Evolutionary conservation across 2,888 invertebrate genomes (phyloP), one percentile per base, ranked within the genome.

Genomic region (Eudemis profundana): DNA sequence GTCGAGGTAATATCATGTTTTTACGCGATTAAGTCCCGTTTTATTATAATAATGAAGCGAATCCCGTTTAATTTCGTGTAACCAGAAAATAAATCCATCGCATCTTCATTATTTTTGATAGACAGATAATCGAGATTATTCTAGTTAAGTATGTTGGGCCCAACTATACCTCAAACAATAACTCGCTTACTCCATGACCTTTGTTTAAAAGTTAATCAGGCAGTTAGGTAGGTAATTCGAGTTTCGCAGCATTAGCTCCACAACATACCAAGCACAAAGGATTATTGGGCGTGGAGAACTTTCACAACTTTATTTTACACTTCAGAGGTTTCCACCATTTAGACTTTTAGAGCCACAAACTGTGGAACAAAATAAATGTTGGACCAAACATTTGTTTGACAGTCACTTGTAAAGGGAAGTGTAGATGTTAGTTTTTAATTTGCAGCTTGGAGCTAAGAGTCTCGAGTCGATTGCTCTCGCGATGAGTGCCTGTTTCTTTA

Each of bases 401-500:
- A 40, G 27, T 60, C n/a, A 51, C 61, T 42, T 40, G 21, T 50
- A 29, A n/a, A n/a, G n/a, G 10, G 8, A 4, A 51, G 51, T 15
- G 51, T 19, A 17, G 5, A 60, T 40, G 60, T 49, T 27, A 53
- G 61, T 38, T 54, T 61, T 33, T 54, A 44, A 62, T 46, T 46
- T 23, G 15, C 61, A 42, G 21, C 62, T 56, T 69, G 57, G 57
- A 68, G 61, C 66, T 59, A 65, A 71, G 71, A 72, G 67, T 67
- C 72, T 70, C 62, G 56, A 62, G 66, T 70, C 60, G 68, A 70
- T 67, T 66, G 66, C 67, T 64, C 68, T 69, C 64, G 46, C 44
- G 46, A 46, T 29, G 64, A 65, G 64, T 59, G 63, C 40, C 53
- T 57, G 74, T 78, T 81, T 76, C 82, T 75, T 81, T 80, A 82